These are phyloP conservation scores for Melanotaenia parkinsoni DNA, from an alignment of 2,797 vertebrate genomes.

Conservation along the genomic window DNA sequence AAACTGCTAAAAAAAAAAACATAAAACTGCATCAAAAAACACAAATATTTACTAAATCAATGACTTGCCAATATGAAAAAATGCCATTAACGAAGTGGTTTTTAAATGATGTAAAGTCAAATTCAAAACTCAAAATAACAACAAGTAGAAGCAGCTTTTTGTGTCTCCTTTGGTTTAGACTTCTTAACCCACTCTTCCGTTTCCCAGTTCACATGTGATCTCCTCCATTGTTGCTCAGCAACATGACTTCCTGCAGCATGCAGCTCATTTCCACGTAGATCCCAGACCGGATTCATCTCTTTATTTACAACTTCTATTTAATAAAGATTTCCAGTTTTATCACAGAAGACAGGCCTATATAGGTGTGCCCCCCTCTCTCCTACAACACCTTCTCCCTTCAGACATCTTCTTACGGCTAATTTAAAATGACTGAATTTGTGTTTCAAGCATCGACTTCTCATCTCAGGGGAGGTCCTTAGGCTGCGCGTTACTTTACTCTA, in stretches of 20 bases:
- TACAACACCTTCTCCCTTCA: background rate
- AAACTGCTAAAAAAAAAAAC: background rate
- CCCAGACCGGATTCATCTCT: background rate
- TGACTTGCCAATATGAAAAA: background rate
- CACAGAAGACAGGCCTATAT: background rate
- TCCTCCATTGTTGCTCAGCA: too few relatives aligned
- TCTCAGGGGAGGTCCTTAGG: conserved; percentile 59
- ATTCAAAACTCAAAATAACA: too few relatives aligned
- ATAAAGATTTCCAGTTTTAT: conserved; percentile 33
- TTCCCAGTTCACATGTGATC: background rate
- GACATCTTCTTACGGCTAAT: conserved; percentile 42
- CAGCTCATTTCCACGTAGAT: conserved; percentile 33
- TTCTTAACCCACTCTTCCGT: too few relatives aligned
- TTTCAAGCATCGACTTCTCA: conserved; percentile 2
- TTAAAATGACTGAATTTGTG: conserved; percentile 32
- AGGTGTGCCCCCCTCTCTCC: conserved; percentile 1
- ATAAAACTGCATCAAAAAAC: background rate
- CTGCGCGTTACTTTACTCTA: conserved; percentile 45
- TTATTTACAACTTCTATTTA: conserved; percentile 15
- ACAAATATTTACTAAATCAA: background rate
- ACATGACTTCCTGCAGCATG: background rate
- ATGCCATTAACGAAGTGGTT: background rate
- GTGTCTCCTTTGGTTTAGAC: too few relatives aligned
- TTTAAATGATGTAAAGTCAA: background rate
- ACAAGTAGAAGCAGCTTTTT: background rate